phyloP scores from a whole-genome alignment of 2,797 vertebrate genomes.

The Mormyrops attenuatus region DNA sequence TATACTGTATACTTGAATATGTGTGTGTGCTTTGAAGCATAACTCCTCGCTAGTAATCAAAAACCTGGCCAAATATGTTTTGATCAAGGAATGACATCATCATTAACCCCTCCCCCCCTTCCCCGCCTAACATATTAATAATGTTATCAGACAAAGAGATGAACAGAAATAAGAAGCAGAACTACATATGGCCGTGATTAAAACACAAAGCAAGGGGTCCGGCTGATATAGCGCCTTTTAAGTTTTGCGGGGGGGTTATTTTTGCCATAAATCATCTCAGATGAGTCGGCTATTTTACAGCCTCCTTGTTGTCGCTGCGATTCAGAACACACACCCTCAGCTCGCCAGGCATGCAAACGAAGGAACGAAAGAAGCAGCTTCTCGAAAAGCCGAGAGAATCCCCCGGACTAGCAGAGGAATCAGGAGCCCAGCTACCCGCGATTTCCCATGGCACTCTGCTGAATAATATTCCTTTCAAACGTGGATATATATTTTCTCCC shows the following conservation, averaged over 20 bases:
- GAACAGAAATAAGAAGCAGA: conserved; percentile 19
- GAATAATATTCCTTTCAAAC: background rate
- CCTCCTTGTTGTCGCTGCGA: conserved; percentile 27
- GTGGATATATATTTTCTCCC: background rate
- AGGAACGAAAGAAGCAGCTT: background rate
- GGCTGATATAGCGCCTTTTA: background rate
- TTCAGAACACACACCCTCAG: background rate
- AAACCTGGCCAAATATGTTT: conserved; percentile 4
- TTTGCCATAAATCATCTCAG: conserved; percentile 9
- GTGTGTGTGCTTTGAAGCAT: background rate
- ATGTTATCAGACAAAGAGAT: conserved; percentile 7
- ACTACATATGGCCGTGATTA: conserved; percentile 13
- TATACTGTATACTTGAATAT: conserved; percentile 13
- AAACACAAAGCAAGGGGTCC: conserved; percentile 13
- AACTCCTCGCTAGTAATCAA: background rate
- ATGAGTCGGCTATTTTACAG: conserved; percentile 37
- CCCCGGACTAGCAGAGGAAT: background rate
- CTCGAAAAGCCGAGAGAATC: background rate
- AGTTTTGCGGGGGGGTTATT: conserved; percentile 2
- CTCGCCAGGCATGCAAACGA: background rate
- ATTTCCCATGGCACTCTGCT: background rate
- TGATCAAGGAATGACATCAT: conserved; percentile 17
- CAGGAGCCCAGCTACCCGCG: background rate
- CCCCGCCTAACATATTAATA: conserved; percentile 14
- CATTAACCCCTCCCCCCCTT: background rate